phyloP scores from a whole-genome alignment of 2,113 vertebrate genomes.

The Psittacula cyanocephala region DNA sequence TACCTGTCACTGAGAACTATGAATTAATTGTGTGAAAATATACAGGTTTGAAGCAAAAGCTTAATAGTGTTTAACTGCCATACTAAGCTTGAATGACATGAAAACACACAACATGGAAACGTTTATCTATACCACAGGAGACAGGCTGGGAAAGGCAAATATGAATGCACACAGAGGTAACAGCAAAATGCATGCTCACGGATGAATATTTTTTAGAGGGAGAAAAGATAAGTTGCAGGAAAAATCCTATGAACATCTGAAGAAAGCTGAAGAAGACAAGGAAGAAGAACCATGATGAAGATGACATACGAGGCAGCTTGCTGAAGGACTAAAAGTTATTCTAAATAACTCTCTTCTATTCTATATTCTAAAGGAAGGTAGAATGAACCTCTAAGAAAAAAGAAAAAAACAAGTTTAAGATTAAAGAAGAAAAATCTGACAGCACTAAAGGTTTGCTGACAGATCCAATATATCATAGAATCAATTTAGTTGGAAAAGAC shows the following conservation, averaged over 20 bases:
- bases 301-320: background rate
- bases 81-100: background rate
- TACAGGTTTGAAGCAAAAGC: background rate
- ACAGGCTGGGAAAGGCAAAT: background rate
- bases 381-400: background rate
- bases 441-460: background rate
- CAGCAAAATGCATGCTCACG: background rate
- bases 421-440: background rate
- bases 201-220: background rate
- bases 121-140: background rate
- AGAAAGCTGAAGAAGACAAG: background rate
- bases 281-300: background rate
- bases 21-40: background rate
- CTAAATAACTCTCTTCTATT: background rate
- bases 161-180: background rate
- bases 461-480: background rate
- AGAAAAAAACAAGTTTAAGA: background rate
- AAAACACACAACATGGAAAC: background rate
- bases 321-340: background rate
- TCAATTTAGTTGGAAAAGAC: background rate
- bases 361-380: background rate
- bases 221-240: background rate
- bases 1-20: background rate
- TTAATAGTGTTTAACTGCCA: background rate
- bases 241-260: background rate